Evolutionary conservation across 2,888 invertebrate species (phyloP).

Genomic region (Orchestes rusci): DNA sequence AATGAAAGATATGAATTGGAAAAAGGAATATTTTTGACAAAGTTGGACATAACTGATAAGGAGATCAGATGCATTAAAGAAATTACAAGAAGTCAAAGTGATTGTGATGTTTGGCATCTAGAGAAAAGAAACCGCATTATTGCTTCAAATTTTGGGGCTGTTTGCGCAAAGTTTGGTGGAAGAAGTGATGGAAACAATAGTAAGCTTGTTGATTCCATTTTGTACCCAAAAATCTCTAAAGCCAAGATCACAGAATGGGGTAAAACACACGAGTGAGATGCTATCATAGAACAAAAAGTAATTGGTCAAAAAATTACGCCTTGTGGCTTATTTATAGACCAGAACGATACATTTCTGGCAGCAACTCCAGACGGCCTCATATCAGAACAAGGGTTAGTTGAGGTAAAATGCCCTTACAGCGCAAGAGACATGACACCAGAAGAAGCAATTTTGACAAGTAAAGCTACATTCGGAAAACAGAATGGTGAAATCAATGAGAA

Average conservation of each 20-base stretch:
- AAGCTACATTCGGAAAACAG: conserved; percentile 4
- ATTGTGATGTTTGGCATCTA: conserved; percentile 9
- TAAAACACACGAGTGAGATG: conserved; percentile 1
- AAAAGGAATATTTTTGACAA: conserved; percentile 9
- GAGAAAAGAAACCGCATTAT: conserved; percentile 12
- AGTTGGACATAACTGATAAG: conserved; percentile 7
- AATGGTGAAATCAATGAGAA: conserved; percentile 1
- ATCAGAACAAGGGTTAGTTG: conserved; percentile 4
- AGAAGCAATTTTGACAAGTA: neutral
- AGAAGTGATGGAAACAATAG: neutral
- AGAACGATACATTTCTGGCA: conserved; percentile 7
- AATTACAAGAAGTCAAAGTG: conserved; percentile 7
- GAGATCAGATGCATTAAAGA: conserved; percentile 10
- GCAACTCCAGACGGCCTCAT: conserved; percentile 14
- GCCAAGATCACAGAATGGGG: conserved; percentile 1
- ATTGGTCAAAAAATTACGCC: conserved; percentile 2
- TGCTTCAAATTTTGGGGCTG: conserved; percentile 15
- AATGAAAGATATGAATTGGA: conserved; percentile 2
- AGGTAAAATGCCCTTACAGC: conserved; percentile 16
- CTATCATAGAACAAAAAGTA: neutral
- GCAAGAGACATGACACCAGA: conserved; percentile 4
- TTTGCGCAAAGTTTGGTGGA: too few relatives aligned
- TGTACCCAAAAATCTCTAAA: conserved; percentile 1
- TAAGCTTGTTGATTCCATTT: neutral
- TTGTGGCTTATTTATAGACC: conserved; percentile 8